Evolutionary conservation across 2,797 vertebrate genomes (phyloP).

Genomic region (Bradypodion ventrale): DNA sequence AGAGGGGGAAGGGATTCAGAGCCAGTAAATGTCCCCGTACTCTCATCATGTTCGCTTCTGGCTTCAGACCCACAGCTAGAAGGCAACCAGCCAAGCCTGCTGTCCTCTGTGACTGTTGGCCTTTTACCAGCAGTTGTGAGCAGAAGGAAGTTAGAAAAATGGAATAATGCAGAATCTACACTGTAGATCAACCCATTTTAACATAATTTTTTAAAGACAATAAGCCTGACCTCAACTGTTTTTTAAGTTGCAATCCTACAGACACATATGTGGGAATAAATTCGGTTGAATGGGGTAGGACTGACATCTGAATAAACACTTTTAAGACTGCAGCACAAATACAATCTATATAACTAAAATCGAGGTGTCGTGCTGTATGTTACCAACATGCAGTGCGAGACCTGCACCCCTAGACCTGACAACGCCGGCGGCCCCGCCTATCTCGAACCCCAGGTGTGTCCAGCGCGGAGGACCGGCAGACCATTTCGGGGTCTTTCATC

Average conservation of each 20-base stretch:
- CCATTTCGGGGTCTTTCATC: no score
- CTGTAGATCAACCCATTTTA: not conserved
- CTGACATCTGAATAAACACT: not conserved
- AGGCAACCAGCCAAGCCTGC: conserved; percentile 26
- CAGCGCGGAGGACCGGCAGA: no score
- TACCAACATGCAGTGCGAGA: no score
- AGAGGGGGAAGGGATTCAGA: conserved; percentile 17
- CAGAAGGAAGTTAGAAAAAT: not conserved
- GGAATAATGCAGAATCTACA: not conserved
- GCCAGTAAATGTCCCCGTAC: not conserved
- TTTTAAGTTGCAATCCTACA: not conserved
- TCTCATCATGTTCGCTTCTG: conserved; percentile 26
- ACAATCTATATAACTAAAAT: no score
- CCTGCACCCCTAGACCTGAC: no score
- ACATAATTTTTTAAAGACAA: no score
- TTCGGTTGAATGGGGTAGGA: not conserved
- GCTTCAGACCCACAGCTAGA: not conserved
- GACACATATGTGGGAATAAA: not conserved
- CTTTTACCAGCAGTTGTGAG: conserved; percentile 19
- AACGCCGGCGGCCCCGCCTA: no score
- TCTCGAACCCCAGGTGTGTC: no score
- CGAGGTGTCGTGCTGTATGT: no score
- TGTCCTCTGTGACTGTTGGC: not conserved
- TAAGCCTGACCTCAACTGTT: not conserved
- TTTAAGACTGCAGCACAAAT: not conserved